Conservation (phyloP, 2,888 invertebrate species). For the Penaeus monodon region DNA sequence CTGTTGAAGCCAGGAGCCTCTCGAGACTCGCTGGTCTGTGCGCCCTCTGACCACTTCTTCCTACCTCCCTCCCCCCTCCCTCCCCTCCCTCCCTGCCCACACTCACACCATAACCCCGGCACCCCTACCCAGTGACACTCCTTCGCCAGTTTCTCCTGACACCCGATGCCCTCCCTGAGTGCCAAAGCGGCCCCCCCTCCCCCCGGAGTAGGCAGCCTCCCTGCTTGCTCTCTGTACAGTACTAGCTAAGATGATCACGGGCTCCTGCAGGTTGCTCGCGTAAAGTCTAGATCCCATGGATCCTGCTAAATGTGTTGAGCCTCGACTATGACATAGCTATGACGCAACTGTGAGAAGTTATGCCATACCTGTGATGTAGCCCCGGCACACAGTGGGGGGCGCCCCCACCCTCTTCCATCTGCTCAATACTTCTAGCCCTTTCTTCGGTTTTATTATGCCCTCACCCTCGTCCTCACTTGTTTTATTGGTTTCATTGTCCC, state of each 20-base stretch:
- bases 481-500: neutral
- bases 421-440: slow-evolving; percentile 21
- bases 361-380: slow-evolving; percentile 19
- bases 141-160: neutral
- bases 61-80: neutral
- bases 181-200: neutral
- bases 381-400: slow-evolving; percentile 24
- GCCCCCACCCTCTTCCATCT: slow-evolving; percentile 31
- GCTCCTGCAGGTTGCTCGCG: slow-evolving; percentile 21
- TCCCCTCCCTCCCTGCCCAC: neutral
- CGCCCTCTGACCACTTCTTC: slow-evolving; percentile 3
- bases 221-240: slow-evolving; percentile 35
- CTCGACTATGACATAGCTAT: slow-evolving; percentile 26
- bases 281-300: slow-evolving; percentile 46
- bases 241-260: slow-evolving; percentile 37
- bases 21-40: neutral
- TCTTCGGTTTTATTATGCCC: neutral
- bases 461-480: neutral
- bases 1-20: neutral
- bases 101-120: neutral
- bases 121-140: neutral
- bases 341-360: slow-evolving; percentile 10
- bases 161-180: neutral
- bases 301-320: slow-evolving; percentile 35
- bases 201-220: too few relatives aligned